Percentiles rank a stretch among this genome's conserved stretches.
Conservation (phyloP, 2,888 invertebrate genomes). For the Elmis aenea region DNA sequence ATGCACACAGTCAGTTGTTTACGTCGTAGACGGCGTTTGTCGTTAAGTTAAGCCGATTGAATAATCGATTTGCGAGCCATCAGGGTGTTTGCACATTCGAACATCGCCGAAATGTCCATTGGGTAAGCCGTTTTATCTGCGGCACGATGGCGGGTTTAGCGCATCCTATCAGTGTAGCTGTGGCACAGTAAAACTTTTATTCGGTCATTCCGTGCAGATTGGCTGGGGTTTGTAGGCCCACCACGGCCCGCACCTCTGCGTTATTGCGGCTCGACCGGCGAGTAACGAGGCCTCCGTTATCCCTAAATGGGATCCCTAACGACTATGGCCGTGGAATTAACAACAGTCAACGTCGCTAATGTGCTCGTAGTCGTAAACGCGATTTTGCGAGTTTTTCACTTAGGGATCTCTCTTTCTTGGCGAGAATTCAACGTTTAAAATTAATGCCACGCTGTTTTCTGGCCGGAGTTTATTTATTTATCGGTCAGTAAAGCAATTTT, state of each 20-base stretch:
- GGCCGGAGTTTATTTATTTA: too few relatives aligned
- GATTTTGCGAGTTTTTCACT: slow-evolving; percentile 16
- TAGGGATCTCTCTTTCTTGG: slow-evolving; percentile 12
- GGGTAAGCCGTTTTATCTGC: slow-evolving; percentile 14
- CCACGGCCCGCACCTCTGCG: slow-evolving; percentile 8
- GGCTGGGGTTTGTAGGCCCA: slow-evolving; percentile 14
- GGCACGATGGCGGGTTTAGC: slow-evolving; percentile 16
- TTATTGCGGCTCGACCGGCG: slow-evolving; percentile 16
- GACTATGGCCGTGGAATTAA: slow-evolving; percentile 25
- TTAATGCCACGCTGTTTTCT: too few relatives aligned
- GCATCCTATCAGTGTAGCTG: slow-evolving; percentile 15
- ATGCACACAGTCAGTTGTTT: too few relatives aligned
- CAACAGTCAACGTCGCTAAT: slow-evolving; percentile 27
- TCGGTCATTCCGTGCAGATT: slow-evolving; percentile 20
- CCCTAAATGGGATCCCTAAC: slow-evolving; percentile 15
- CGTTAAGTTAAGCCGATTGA: too few relatives aligned
- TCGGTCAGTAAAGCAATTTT: too few relatives aligned
- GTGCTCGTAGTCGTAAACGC: slow-evolving; percentile 25
- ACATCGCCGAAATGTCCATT: slow-evolving; percentile 13
- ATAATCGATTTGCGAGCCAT: too few relatives aligned
- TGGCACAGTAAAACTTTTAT: slow-evolving; percentile 21
- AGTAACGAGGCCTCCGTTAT: slow-evolving; percentile 19
- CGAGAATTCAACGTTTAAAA: too few relatives aligned
- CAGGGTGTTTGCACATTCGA: too few relatives aligned
- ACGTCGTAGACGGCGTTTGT: too few relatives aligned